Conservation (phyloP, 2,888 invertebrate species). For the Drosophila helvetica region DNA sequence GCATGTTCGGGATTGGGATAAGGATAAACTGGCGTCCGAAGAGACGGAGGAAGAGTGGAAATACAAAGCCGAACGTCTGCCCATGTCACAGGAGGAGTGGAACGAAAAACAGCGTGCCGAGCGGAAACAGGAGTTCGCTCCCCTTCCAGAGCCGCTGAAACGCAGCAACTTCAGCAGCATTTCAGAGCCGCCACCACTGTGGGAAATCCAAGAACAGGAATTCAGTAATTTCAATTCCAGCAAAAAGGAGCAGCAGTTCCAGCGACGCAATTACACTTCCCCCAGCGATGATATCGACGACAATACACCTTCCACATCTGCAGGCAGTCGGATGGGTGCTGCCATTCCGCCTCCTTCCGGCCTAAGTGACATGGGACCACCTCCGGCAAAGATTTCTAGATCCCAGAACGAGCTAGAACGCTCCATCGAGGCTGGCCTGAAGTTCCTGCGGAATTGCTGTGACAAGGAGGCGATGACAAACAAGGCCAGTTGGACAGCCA, state of each 20-base stretch:
- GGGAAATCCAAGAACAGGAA: slow-evolving; percentile 35
- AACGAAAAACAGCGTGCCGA: slow-evolving; percentile 88
- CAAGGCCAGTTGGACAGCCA: slow-evolving; percentile 83
- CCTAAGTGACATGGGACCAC: slow-evolving; percentile 86
- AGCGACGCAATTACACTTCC: slow-evolving; percentile 66
- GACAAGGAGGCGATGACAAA: slow-evolving; percentile 83
- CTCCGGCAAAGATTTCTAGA: slow-evolving; percentile 64
- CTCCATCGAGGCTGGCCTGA: slow-evolving; percentile 86
- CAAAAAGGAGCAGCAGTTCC: slow-evolving; percentile 67
- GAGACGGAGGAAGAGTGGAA: slow-evolving; percentile 67
- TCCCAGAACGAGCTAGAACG: slow-evolving; percentile 83
- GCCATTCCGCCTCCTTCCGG: slow-evolving; percentile 88
- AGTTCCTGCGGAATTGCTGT: slow-evolving; percentile 85
- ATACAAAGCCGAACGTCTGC: slow-evolving; percentile 80
- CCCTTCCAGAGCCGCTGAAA: slow-evolving; percentile 81
- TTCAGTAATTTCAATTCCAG: slow-evolving; percentile 69
- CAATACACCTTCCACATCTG: slow-evolving; percentile 8
- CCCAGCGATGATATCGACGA: slow-evolving; percentile 20
- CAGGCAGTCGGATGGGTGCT: slow-evolving; percentile 79
- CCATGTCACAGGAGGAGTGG: slow-evolving; percentile 84
- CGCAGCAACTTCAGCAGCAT: slow-evolving; percentile 73
- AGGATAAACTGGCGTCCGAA: slow-evolving; percentile 84
- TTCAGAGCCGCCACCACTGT: slow-evolving; percentile 47
- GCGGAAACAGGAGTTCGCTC: slow-evolving; percentile 91
- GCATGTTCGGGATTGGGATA: slow-evolving; percentile 88